These are phyloP conservation scores for Himalopsyche phryganea DNA, from an alignment of 1,140 invertebrate species.

Conservation along the genomic window DNA sequence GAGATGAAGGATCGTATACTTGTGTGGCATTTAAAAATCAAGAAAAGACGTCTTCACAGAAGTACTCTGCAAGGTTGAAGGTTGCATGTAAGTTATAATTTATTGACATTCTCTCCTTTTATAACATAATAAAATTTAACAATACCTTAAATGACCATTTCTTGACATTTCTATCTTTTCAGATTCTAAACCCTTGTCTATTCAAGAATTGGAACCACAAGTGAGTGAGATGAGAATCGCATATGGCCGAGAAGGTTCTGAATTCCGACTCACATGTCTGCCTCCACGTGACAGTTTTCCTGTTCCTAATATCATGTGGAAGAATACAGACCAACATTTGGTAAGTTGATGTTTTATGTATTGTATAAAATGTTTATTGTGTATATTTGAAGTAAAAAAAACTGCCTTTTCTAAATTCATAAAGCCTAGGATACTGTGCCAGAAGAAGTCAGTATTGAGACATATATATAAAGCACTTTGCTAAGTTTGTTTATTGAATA, in stretches of 20 bases:
- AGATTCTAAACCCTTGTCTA: constrained; percentile 25
- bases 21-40: constrained; percentile 25
- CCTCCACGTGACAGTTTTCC: constrained; percentile 17
- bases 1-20: constrained; percentile 29
- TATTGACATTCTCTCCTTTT: too few species aligned
- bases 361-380: too few species aligned
- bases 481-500: too few species aligned
- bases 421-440: too few species aligned
- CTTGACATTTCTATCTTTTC: too few species aligned
- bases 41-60: constrained; percentile 19
- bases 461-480: too few species aligned
- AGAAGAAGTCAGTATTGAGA: too few species aligned
- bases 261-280: constrained; percentile 21
- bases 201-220: constrained; percentile 27
- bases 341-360: constrained; percentile 8
- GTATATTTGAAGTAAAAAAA: too few species aligned
- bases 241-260: constrained; percentile 11
- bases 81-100: constrained; percentile 27
- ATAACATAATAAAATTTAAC: too few species aligned
- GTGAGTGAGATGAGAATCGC: constrained; percentile 17
- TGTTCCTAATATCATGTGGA: constrained; percentile 22
- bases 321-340: constrained; percentile 20
- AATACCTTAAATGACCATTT: too few species aligned
- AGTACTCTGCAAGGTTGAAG: constrained; percentile 23
- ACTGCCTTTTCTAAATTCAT: too few species aligned